These are phyloP conservation scores for Drosophila pegasa DNA, from an alignment of 2,888 invertebrate genomes.

Conservation along the genomic window DNA sequence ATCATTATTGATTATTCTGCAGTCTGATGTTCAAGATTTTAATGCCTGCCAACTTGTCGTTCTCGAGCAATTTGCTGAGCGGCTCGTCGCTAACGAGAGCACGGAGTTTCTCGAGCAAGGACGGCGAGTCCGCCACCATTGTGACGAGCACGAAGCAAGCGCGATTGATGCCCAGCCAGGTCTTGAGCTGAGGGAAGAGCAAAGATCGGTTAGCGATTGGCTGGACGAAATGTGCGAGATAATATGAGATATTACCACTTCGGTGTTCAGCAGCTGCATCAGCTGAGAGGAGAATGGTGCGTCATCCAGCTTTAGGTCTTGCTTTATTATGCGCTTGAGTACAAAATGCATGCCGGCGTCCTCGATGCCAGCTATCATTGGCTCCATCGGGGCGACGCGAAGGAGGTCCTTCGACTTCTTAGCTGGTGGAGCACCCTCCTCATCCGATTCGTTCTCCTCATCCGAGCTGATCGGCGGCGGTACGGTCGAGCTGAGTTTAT, in stretches of 20 bases:
- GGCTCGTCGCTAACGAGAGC: slow-evolving; percentile 72
- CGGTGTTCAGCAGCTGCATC: slow-evolving; percentile 86
- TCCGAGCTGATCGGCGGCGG: slow-evolving; percentile 30
- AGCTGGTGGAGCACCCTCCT: background rate
- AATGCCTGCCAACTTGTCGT: slow-evolving; percentile 87
- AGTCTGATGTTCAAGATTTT: slow-evolving; percentile 87
- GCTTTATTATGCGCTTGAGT: slow-evolving; percentile 90
- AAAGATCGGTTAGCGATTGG: background rate
- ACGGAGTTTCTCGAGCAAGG: slow-evolving; percentile 85
- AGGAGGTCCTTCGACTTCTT: slow-evolving; percentile 22
- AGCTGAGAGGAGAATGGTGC: slow-evolving; percentile 87
- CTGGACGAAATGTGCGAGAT: background rate
- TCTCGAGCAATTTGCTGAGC: slow-evolving; percentile 84
- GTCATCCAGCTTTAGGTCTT: slow-evolving; percentile 87
- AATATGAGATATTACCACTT: slow-evolving; percentile 86
- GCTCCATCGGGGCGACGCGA: background rate
- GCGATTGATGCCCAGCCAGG: slow-evolving; percentile 90
- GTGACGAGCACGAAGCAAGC: slow-evolving; percentile 91
- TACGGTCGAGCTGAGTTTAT: slow-evolving; percentile 7
- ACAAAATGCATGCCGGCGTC: slow-evolving; percentile 91
- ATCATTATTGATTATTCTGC: too few relatives aligned
- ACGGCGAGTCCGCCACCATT: slow-evolving; percentile 88
- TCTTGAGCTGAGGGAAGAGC: slow-evolving; percentile 85
- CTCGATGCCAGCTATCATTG: slow-evolving; percentile 87
- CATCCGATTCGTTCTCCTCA: slow-evolving; percentile 26